Evolutionary conservation across 2,797 vertebrate genomes (phyloP).

Genomic region (Todus mexicanus): DNA sequence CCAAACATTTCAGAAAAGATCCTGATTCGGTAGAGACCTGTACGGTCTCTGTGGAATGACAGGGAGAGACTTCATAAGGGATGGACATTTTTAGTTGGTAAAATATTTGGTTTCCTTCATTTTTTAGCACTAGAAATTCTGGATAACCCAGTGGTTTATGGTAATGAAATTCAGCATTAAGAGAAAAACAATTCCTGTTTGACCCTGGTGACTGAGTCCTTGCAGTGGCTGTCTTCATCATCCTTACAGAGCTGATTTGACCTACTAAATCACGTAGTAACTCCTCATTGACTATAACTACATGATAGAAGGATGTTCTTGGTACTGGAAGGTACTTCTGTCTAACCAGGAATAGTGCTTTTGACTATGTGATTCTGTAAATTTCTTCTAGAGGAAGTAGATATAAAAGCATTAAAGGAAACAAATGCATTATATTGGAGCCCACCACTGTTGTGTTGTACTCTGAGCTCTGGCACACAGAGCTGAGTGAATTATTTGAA

Average conservation of each 20-base stretch:
- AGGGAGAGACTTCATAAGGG: neutral
- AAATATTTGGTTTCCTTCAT: neutral
- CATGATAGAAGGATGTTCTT: neutral
- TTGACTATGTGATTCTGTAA: neutral
- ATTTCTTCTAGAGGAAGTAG: neutral
- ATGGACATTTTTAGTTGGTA: neutral
- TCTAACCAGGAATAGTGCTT: neutral
- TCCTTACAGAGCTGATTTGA: neutral
- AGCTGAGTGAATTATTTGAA: neutral
- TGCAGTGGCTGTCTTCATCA: neutral
- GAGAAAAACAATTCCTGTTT: neutral
- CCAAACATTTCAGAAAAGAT: neutral
- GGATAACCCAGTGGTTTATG: neutral
- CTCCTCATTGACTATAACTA: neutral
- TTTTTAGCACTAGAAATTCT: neutral
- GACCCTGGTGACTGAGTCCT: neutral
- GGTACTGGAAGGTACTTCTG: neutral
- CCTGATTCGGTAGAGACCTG: neutral
- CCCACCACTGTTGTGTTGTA: neutral
- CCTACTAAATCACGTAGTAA: neutral
- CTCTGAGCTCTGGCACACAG: neutral
- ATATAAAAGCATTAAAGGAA: neutral
- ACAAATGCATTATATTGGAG: rapidly evolving
- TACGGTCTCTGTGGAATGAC: neutral
- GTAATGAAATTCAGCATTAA: neutral